Evolutionary conservation across 2,888 invertebrate genomes (phyloP).

Genomic region (Ypsolopha sequella): DNA sequence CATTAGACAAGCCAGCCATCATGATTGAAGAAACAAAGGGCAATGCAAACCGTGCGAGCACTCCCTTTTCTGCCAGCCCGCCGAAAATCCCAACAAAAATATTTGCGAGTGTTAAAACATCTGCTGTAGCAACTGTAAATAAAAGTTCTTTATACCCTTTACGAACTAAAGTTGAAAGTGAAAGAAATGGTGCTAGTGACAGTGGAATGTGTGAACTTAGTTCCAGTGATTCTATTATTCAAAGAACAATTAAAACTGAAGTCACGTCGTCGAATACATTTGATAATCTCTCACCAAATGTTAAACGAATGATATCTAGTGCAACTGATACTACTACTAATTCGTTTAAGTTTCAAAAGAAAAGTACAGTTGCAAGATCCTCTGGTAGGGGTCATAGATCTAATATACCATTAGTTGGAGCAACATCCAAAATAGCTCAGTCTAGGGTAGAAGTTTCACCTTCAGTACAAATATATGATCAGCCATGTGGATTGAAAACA

Average conservation of each 20-base stretch:
- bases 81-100: constrained; percentile 36
- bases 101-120: constrained; percentile 51
- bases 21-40: constrained; percentile 29
- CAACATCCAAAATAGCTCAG: constrained; percentile 64
- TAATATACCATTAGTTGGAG: constrained; percentile 62
- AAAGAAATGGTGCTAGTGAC: constrained; percentile 42
- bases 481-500: constrained; percentile 35
- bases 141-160: constrained; percentile 52
- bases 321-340: constrained; percentile 54
- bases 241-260: constrained; percentile 44
- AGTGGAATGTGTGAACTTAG: constrained; percentile 32
- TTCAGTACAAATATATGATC: constrained; percentile 61
- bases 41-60: constrained; percentile 11
- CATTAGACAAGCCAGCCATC: constrained; percentile 13
- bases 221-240: constrained; percentile 36
- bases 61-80: constrained; percentile 18
- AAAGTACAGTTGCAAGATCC: constrained; percentile 35
- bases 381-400: constrained; percentile 43
- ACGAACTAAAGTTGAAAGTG: constrained; percentile 47
- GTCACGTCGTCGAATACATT: constrained; percentile 42
- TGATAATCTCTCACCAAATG: constrained; percentile 71
- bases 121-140: constrained; percentile 41
- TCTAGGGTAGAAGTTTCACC: constrained; percentile 57
- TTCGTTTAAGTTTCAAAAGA: constrained; percentile 54
- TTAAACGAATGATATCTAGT: constrained; percentile 73